A percentile compares a stretch with the other conserved stretches of the same genome.
Evolutionary conservation across 2,888 invertebrate genomes (phyloP).

Genomic region (Blastobasis lacticolella): DNA sequence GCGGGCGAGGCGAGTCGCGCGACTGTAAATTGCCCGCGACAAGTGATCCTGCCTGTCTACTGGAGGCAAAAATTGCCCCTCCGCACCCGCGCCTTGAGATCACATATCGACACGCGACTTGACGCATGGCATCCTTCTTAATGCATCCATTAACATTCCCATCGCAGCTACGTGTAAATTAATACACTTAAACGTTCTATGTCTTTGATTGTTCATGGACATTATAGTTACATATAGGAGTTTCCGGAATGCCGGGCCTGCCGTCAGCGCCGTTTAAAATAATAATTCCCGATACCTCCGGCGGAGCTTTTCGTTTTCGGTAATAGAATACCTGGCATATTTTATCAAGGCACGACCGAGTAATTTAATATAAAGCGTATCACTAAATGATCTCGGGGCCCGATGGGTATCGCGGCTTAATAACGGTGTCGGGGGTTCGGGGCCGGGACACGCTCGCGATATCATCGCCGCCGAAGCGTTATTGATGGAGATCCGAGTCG

Average conservation of each 20-base stretch:
- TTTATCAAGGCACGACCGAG: constrained; percentile 73
- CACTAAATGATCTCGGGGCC: constrained; percentile 67
- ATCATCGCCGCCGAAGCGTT: constrained; percentile 64
- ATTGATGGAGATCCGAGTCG: constrained; percentile 56
- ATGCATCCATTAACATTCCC: constrained; percentile 48
- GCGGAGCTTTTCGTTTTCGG: constrained; percentile 64
- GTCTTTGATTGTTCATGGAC: constrained; percentile 8
- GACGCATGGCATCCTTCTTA: constrained; percentile 47
- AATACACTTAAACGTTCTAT: constrained; percentile 14
- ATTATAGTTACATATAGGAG: constrained; percentile 7
- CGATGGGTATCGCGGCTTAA: constrained; percentile 69
- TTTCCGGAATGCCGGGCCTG: constrained; percentile 25
- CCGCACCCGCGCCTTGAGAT: constrained; percentile 28
- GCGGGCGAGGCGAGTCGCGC: too few relatives aligned
- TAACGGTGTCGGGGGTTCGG: constrained; percentile 65
- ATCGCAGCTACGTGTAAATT: constrained; percentile 32
- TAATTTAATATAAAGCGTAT: constrained; percentile 75
- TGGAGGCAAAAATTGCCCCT: constrained; percentile 34
- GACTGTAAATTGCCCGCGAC: constrained; percentile 40
- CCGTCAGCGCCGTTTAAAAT: constrained; percentile 25
- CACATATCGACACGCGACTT: constrained; percentile 60
- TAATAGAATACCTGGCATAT: constrained; percentile 71
- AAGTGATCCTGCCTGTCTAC: constrained; percentile 15
- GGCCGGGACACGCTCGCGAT: constrained; percentile 67
- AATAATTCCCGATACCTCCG: constrained; percentile 51